These are phyloP conservation scores for Fregata magnificens DNA, from an alignment of 2,113 vertebrate genomes.

Conservation along the genomic window DNA sequence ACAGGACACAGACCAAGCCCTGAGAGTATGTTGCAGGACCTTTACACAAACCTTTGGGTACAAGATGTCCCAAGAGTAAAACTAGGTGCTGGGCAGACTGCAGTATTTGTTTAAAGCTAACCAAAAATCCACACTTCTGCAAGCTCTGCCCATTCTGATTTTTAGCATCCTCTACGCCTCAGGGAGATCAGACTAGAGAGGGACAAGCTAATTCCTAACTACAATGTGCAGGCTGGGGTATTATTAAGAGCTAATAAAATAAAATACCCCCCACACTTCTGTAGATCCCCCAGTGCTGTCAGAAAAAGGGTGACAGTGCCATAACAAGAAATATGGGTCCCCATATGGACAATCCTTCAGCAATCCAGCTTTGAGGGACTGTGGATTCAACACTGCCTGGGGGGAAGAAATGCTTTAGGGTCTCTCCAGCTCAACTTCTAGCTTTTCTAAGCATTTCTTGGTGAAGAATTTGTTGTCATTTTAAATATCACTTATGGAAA, in stretches of 20 bases:
- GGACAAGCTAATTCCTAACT: not conserved
- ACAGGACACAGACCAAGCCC: not conserved
- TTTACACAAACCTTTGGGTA: not conserved
- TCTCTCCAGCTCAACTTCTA: not conserved
- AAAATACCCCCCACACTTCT: not conserved
- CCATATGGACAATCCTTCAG: not conserved
- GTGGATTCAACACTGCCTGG: not conserved
- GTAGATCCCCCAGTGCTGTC: not conserved
- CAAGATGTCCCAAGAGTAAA: not conserved
- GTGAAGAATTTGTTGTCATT: slow-evolving; percentile 17
- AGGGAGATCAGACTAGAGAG: not conserved
- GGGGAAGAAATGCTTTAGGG: not conserved
- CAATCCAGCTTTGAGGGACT: not conserved
- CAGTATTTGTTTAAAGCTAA: not conserved
- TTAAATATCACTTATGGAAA: slow-evolving; percentile 31
- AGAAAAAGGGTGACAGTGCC: not conserved
- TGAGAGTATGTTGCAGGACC: not conserved
- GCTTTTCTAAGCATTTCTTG: slow-evolving; percentile 15
- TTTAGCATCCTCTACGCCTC: not conserved
- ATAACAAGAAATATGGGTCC: not conserved
- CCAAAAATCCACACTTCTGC: not conserved
- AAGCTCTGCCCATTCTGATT: not conserved
- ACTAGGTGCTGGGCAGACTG: not conserved
- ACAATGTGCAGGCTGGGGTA: rapidly evolving
- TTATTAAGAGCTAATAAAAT: not conserved